A percentile compares a stretch with the other conserved stretches of the same genome.
These are phyloP conservation scores for Mamestra brassicae DNA, from an alignment of 2,888 invertebrate genomes.

Conservation along the genomic window DNA sequence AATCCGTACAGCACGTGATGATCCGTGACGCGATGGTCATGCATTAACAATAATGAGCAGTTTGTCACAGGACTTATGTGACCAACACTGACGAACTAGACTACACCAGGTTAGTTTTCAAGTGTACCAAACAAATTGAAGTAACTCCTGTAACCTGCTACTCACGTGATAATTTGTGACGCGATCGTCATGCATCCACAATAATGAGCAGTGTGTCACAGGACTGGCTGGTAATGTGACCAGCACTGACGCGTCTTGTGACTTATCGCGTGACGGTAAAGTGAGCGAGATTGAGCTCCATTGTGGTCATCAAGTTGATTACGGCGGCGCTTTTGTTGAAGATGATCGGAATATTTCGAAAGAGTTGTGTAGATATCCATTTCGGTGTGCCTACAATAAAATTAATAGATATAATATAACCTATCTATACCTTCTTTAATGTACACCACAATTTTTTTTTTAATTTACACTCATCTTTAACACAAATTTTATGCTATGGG, in stretches of 20 bases:
- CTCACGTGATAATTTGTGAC: background rate
- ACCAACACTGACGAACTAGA: no score
- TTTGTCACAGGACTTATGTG: no score
- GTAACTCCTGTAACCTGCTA: background rate
- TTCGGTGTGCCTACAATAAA: no score
- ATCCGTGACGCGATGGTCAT: no score
- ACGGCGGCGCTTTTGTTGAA: background rate
- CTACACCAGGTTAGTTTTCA: background rate
- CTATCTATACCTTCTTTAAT: no score
- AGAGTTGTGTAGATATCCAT: no score
- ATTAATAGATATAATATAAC: no score
- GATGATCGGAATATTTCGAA: background rate
- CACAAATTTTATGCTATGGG: no score
- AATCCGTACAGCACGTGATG: no score
- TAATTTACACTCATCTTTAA: no score
- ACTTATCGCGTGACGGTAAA: slow-evolving; percentile 16
- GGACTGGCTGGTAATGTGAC: background rate
- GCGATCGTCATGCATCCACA: background rate
- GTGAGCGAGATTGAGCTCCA: background rate
- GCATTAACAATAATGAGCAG: no score
- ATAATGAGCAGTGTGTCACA: background rate
- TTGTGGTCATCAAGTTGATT: slow-evolving; percentile 18
- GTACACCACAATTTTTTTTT: no score
- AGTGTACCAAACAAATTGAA: background rate
- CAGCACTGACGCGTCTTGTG: slow-evolving; percentile 2